These are phyloP conservation scores for Halyomorpha halys DNA, from an alignment of 1,140 invertebrate species.

Conservation along the genomic window DNA sequence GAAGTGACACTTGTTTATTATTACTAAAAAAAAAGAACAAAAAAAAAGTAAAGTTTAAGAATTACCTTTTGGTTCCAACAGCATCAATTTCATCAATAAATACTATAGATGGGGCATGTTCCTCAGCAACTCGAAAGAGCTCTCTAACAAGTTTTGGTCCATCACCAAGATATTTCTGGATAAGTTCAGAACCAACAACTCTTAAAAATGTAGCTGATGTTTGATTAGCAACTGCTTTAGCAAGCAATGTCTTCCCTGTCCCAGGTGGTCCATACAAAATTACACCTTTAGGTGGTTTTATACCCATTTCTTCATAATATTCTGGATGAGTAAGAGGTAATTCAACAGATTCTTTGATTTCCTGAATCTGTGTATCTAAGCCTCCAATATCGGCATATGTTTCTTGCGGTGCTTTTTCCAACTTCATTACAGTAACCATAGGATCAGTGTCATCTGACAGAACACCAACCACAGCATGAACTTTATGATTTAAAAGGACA, in stretches of 20 bases:
- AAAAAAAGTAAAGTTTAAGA: neutral
- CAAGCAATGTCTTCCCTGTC: slow-evolving; percentile 95
- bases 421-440: slow-evolving; percentile 99
- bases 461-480: slow-evolving; percentile 97
- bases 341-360: slow-evolving; percentile 99
- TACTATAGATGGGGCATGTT: slow-evolving; percentile 98
- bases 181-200: slow-evolving; percentile 97
- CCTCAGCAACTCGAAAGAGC: slow-evolving; percentile 95
- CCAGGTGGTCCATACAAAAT: slow-evolving; percentile 97
- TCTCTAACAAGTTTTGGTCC: slow-evolving; percentile 97
- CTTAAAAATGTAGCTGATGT: slow-evolving; percentile 98
- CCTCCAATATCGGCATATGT: slow-evolving; percentile 99
- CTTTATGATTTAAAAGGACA: slow-evolving; percentile 96
- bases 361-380: slow-evolving; percentile 98
- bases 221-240: slow-evolving; percentile 99
- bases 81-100: slow-evolving; percentile 99
- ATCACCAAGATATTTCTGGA: slow-evolving; percentile 99
- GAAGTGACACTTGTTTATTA: too few species aligned
- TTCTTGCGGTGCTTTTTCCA: slow-evolving; percentile 99
- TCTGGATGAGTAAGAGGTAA: slow-evolving; percentile 97
- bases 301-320: slow-evolving; percentile 99
- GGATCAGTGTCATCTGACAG: slow-evolving; percentile 99
- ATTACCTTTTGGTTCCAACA: slow-evolving; percentile 84
- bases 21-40: too few species aligned
- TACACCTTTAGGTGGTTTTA: slow-evolving; percentile 98